Percentiles rank a stretch among this genome's conserved stretches.
Evolutionary conservation across 2,113 vertebrate genomes (phyloP).

Genomic region (Thomomys bottae): DNA sequence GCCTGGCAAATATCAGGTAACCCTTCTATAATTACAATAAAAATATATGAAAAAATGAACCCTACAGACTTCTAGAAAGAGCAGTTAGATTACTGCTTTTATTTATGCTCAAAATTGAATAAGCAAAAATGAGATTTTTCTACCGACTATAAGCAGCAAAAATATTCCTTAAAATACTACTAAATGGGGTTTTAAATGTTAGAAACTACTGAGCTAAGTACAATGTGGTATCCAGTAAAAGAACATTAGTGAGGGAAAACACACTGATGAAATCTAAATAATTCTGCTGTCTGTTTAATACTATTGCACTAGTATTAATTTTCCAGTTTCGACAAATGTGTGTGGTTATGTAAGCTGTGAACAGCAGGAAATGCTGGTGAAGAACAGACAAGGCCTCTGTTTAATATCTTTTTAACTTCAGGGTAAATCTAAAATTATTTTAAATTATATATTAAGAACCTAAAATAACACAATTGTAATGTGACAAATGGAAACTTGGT

Average conservation of each 20-base stretch:
- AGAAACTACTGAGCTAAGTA: slow-evolving; percentile 14
- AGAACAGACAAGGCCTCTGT: background rate
- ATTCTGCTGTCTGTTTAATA: background rate
- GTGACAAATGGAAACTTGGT: background rate
- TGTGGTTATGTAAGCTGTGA: background rate
- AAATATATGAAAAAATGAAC: too few relatives aligned
- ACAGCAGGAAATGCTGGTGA: background rate
- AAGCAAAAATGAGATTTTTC: background rate
- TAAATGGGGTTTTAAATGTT: background rate
- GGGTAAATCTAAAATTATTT: background rate
- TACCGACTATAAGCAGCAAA: background rate
- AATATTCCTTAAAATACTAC: slow-evolving; percentile 4
- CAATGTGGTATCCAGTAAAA: background rate
- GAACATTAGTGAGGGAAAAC: background rate
- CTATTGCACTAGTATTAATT: background rate
- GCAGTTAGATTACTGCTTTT: background rate
- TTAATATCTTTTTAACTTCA: background rate
- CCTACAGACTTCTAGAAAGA: background rate
- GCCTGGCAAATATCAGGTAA: too few relatives aligned
- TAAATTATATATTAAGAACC: background rate
- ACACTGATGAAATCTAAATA: background rate
- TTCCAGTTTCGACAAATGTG: background rate
- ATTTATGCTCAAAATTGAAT: background rate
- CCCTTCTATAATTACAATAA: too few relatives aligned
- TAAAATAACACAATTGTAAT: background rate